A percentile compares a stretch with the other conserved stretches of the same genome.
phyloP scores from a whole-genome alignment of 1,140 invertebrate genomes.

The Drosophila punjabiensis region DNA sequence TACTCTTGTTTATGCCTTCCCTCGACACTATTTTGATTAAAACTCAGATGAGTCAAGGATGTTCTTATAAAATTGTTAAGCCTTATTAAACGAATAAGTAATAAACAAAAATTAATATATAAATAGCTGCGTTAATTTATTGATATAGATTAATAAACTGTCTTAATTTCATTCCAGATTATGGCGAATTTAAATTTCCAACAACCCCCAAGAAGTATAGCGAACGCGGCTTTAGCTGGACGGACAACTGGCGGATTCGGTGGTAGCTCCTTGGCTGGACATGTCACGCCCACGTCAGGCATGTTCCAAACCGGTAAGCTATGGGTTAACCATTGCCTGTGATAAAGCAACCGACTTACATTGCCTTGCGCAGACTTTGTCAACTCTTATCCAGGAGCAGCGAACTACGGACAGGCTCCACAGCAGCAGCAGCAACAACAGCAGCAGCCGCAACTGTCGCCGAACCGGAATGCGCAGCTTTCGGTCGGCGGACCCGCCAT shows the following conservation, averaged over 20 bases:
- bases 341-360: slow-evolving; percentile 7
- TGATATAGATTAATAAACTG: background rate
- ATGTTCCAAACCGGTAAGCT: slow-evolving; percentile 87
- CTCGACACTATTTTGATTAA: background rate
- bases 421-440: slow-evolving; percentile 87
- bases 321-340: background rate
- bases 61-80: too few species aligned
- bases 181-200: slow-evolving; percentile 94
- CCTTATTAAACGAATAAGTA: too few species aligned
- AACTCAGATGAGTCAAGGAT: slow-evolving; percentile 7
- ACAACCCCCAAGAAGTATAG: slow-evolving; percentile 91
- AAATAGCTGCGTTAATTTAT: background rate
- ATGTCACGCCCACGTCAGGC: slow-evolving; percentile 90
- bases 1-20: background rate
- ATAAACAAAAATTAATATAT: too few species aligned
- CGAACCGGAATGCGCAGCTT: slow-evolving; percentile 86
- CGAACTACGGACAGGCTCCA: slow-evolving; percentile 86
- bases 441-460: slow-evolving; percentile 88
- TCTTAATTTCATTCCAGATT: slow-evolving; percentile 70
- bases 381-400: slow-evolving; percentile 76
- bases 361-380: slow-evolving; percentile 48
- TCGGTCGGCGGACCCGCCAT: slow-evolving; percentile 86
- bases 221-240: slow-evolving; percentile 88
- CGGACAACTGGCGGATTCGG: slow-evolving; percentile 88
- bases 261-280: slow-evolving; percentile 88